Percentiles rank a stretch among this genome's conserved stretches.
Evolutionary conservation across 2,113 vertebrate genomes (phyloP).

Genomic region (Bos indicus): DNA sequence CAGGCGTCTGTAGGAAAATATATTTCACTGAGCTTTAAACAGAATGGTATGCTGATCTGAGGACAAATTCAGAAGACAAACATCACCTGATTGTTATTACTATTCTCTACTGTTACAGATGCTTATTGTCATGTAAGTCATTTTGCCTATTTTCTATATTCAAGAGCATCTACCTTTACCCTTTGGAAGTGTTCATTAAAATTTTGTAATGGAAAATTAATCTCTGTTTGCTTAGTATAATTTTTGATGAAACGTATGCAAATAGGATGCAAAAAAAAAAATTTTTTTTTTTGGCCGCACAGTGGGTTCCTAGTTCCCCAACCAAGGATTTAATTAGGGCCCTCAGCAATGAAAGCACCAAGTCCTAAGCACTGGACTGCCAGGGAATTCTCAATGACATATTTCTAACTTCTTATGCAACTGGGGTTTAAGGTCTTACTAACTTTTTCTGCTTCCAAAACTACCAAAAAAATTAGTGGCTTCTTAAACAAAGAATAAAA

Average conservation of each 20-base stretch:
- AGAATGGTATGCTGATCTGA: background rate
- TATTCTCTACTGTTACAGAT: background rate
- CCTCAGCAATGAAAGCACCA: background rate
- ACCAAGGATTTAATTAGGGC: background rate
- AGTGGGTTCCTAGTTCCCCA: background rate
- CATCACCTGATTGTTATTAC: background rate
- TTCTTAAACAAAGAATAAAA: conserved; percentile 4
- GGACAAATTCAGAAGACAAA: background rate
- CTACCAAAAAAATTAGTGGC: conserved; percentile 17
- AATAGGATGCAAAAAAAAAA: background rate
- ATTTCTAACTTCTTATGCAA: background rate
- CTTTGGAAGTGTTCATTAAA: background rate
- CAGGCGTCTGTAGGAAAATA: background rate
- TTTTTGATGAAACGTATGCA: background rate
- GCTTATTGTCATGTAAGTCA: background rate
- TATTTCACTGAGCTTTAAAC: background rate
- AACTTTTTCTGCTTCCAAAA: background rate
- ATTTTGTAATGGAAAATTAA: background rate
- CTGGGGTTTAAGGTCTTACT: background rate
- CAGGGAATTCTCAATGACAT: background rate
- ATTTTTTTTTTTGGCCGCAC: background rate
- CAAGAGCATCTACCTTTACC: background rate
- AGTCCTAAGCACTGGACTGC: background rate
- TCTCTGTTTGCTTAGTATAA: background rate
- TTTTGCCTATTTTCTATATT: background rate